phyloP scores from a whole-genome alignment of 2,797 vertebrate genomes.

The Erithacus rubecula region DNA sequence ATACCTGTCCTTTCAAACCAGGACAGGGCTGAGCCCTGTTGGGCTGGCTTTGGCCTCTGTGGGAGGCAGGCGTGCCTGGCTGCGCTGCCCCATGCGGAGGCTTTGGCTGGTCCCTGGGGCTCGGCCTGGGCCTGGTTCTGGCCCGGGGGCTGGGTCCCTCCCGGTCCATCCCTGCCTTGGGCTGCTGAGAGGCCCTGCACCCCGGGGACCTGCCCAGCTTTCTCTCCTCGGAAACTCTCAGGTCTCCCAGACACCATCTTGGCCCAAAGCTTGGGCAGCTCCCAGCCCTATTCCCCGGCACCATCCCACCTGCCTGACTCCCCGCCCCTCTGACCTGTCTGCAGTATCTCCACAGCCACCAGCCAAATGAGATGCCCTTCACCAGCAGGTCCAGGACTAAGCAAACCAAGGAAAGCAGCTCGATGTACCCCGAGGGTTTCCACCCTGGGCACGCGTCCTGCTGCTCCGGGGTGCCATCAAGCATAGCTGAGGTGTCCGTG shows the following conservation, averaged over 20 bases:
- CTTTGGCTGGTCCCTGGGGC: background rate
- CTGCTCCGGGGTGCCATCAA: background rate
- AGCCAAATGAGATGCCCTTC: fast-evolving
- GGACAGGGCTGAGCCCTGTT: background rate
- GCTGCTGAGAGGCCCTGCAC: too few relatives aligned
- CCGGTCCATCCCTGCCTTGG: too few relatives aligned
- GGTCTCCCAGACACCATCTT: too few relatives aligned
- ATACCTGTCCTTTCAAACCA: too few relatives aligned
- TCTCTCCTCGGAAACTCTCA: too few relatives aligned
- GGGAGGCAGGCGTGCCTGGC: fast-evolving
- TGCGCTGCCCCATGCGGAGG: fast-evolving
- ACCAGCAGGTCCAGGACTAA: background rate
- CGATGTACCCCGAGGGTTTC: fast-evolving
- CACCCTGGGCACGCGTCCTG: fast-evolving
- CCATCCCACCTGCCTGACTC: background rate
- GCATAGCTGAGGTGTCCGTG: fast-evolving
- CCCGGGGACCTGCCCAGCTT: too few relatives aligned
- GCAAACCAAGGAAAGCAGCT: fast-evolving
- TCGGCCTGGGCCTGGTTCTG: background rate
- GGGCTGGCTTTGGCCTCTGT: background rate
- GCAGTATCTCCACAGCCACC: fast-evolving
- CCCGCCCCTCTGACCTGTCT: background rate
- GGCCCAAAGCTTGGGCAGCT: too few relatives aligned
- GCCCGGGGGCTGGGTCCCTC: too few relatives aligned
- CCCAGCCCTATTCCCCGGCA: background rate